Evolutionary conservation across 2,113 vertebrate genomes (phyloP).

Genomic region (Colaptes auratus): DNA sequence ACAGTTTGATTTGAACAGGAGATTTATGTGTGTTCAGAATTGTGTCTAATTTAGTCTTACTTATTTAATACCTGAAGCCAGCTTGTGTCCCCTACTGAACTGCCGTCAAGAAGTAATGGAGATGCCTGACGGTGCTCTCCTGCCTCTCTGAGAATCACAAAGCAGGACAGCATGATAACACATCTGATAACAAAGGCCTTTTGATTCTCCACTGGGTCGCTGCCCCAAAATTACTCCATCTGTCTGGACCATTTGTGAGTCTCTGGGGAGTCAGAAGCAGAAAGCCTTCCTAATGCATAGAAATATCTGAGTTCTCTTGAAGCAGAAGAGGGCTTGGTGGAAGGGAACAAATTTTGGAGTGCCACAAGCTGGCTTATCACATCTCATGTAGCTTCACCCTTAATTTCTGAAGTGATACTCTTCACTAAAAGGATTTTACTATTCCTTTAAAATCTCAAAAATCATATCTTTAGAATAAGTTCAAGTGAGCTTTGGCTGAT

Average conservation of each 20-base stretch:
- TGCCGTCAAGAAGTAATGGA: neutral
- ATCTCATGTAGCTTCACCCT: neutral
- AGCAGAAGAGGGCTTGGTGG: neutral
- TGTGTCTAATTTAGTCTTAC: neutral
- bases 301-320: neutral
- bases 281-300: neutral
- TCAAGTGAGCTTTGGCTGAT: neutral
- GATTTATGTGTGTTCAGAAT: neutral
- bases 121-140: neutral
- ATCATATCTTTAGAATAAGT: neutral
- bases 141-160: neutral
- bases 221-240: fast-evolving
- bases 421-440: neutral
- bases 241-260: neutral
- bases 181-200: neutral
- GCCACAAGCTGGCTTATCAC: fast-evolving
- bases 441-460: neutral
- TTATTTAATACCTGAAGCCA: neutral
- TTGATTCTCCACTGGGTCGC: fast-evolving
- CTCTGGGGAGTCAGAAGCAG: neutral
- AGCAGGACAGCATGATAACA: neutral
- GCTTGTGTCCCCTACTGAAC: neutral
- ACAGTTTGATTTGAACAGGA: neutral
- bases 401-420: neutral
- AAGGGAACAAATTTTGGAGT: neutral